phyloP scores from a whole-genome alignment of 2,888 invertebrate genomes.

The Netelia fuscicornis region DNA sequence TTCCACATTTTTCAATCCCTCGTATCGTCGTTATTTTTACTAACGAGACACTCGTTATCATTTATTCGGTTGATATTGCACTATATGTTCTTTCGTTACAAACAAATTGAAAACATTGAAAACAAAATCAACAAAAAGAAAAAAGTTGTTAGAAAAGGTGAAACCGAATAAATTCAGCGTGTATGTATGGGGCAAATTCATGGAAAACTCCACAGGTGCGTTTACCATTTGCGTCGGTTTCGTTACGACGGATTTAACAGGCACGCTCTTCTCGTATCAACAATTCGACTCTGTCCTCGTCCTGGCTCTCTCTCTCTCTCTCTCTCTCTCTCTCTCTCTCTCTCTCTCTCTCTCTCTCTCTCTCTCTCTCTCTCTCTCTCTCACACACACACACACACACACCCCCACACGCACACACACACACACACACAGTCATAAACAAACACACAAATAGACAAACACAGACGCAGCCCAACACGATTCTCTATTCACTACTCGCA shows the following conservation, averaged over 20 bases:
- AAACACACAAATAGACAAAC: too few relatives aligned
- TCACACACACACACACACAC: too few relatives aligned
- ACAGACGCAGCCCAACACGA: too few relatives aligned
- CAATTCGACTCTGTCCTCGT: neutral
- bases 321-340: neutral
- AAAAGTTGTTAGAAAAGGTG: neutral
- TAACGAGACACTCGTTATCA: too few relatives aligned
- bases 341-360: neutral
- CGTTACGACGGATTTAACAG: conserved; percentile 15
- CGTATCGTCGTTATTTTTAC: too few relatives aligned
- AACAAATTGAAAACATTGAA: neutral
- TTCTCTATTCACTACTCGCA: neutral
- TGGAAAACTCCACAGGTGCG: conserved; percentile 59
- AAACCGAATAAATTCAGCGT: neutral
- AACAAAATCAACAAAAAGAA: neutral
- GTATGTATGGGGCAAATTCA: neutral
- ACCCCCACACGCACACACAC: too few relatives aligned
- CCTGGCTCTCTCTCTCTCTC: neutral
- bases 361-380: neutral
- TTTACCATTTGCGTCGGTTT: conserved; percentile 27
- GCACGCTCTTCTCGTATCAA: neutral
- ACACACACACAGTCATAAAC: too few relatives aligned
- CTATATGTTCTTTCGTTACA: neutral
- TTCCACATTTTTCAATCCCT: neutral
- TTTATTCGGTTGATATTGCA: neutral